Conservation (phyloP, 2,888 invertebrate species). For the Cynaeus angustus region DNA sequence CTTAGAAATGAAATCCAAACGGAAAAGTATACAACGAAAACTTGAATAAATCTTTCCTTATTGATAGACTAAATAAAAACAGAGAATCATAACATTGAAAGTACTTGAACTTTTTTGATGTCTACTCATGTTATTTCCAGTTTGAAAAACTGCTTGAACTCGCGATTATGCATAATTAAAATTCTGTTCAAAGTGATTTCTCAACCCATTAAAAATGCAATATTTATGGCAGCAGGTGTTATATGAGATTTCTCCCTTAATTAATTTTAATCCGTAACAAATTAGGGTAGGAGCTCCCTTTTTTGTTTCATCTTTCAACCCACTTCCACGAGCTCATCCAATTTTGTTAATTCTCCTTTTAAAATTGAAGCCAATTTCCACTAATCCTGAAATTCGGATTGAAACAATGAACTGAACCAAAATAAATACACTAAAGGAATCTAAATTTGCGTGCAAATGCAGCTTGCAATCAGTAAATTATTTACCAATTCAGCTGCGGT, state of each 20-base stretch:
- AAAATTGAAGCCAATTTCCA: conserved; percentile 1
- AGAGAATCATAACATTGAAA: no score
- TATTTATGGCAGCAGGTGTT: conserved; percentile 15
- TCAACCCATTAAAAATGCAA: background rate
- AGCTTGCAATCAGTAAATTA: background rate
- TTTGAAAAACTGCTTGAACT: no score
- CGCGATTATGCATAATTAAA: no score
- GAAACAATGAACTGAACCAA: background rate
- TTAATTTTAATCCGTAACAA: conserved; percentile 26
- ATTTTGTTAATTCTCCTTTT: conserved; percentile 10
- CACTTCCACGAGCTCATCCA: background rate
- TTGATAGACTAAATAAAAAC: no score
- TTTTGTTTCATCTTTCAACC: conserved; percentile 6
- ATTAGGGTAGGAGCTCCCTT: conserved; percentile 3
- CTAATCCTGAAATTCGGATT: background rate
- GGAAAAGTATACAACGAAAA: no score
- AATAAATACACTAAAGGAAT: background rate
- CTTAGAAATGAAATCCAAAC: no score
- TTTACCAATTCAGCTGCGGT: conserved; percentile 4
- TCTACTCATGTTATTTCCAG: no score
- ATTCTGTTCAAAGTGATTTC: background rate
- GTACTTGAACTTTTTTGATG: no score
- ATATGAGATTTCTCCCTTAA: conserved; percentile 15
- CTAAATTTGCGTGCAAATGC: conserved; percentile 2
- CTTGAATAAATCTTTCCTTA: no score